phyloP scores from a whole-genome alignment of 2,797 vertebrate genomes.

The Gadopsis bispinosus region DNA sequence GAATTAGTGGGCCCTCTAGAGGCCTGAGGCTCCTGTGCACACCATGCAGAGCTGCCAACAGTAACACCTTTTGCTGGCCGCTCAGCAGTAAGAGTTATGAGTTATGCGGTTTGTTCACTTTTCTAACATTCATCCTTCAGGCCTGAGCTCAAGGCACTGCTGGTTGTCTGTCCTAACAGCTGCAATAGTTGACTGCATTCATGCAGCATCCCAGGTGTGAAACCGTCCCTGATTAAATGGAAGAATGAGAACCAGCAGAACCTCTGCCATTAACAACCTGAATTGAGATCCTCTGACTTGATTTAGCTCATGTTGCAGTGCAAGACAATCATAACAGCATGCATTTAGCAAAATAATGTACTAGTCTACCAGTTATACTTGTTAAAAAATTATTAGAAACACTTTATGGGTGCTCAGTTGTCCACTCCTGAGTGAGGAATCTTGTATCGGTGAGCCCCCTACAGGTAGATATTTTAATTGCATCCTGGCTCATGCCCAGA shows the following conservation, averaged over 20 bases:
- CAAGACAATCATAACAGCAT: neutral
- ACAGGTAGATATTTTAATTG: conserved; percentile 53
- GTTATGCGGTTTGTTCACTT: conserved; percentile 16
- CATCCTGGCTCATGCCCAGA: conserved; percentile 41
- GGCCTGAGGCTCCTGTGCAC: conserved; percentile 30
- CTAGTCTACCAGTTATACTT: neutral
- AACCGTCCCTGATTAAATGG: neutral
- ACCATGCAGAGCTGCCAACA: neutral
- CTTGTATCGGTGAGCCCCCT: conserved; percentile 69
- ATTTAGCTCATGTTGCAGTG: neutral
- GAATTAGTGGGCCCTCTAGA: conserved; percentile 69
- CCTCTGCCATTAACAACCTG: neutral
- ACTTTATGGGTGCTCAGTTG: conserved; percentile 4
- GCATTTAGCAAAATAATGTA: neutral
- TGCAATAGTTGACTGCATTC: neutral
- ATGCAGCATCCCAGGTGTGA: conserved; percentile 1
- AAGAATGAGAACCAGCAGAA: neutral
- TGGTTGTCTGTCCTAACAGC: conserved; percentile 26
- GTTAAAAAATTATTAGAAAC: conserved; percentile 33
- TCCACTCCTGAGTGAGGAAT: conserved; percentile 24
- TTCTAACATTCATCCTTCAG: conserved; percentile 15
- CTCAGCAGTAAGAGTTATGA: conserved; percentile 10
- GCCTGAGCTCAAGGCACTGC: neutral
- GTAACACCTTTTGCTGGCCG: neutral
- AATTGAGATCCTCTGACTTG: neutral